Evolutionary conservation across 2,113 vertebrate species (phyloP), one percentile per base, ranked within the genome.

Genomic region (Sisor rabdophorus): DNA sequence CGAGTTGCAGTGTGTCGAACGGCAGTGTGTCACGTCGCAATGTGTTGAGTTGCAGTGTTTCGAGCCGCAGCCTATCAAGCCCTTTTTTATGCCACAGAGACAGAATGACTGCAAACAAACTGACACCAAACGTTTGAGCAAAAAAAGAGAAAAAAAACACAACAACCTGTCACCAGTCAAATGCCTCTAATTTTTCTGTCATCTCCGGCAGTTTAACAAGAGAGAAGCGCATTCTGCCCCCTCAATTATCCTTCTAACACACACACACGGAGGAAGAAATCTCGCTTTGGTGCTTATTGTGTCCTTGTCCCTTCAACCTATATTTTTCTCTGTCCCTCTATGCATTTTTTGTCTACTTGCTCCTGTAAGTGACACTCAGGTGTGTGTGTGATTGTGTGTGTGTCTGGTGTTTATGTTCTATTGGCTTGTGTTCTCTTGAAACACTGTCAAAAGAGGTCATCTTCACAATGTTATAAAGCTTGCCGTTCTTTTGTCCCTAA

Each of bases 341-440:
- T 78, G 77, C 70, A 59, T 30, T 44, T 44, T 82, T 83, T 55
- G 2, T 32, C 53, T 28, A 28, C 44, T 48, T 58, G 71, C 36
- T 68, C 70, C 47, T 81, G 48, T 47, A 19, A 56, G 48, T 13
- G 32, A 15, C 16, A 74, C 72, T 61, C 19, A 10, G 52, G 20
- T 7, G 22, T 28, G 59, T 71, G 68, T 75, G 55, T 72, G 78
- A 69, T 64, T 76, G 81, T 50, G 20, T 59, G 60, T 65, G 70
- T 64, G 75, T 61, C 58, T 78, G 80, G 76, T 56, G 64, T 64
- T 78, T 16, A 32, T 73, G 63, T 64, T 67, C 55, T 95, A 95
- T 95, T 94, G 94, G 91, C 91, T 93, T 89, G 89, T 89, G 91
- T 94, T 92, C 92, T 90, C 87, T 88, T 90, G 93, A 95, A 89